Evolutionary conservation across 2,888 invertebrate genomes (phyloP).

Genomic region (Chironomus riparius): DNA sequence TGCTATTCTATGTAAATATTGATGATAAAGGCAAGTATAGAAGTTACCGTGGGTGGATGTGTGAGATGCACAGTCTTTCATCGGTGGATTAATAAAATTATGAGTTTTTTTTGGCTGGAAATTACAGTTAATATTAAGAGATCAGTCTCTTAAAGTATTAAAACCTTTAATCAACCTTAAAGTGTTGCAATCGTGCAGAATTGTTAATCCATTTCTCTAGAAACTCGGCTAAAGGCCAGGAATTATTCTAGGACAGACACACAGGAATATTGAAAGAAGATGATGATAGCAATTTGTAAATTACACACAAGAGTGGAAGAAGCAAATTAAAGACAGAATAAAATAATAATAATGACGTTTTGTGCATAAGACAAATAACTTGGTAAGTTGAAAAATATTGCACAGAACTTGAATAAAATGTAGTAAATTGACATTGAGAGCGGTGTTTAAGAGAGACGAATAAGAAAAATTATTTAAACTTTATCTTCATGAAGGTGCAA

Average conservation of each 20-base stretch:
- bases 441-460: neutral
- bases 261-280: slow-evolving; percentile 2
- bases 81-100: too few relatives aligned
- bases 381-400: neutral
- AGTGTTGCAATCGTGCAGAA: too few relatives aligned
- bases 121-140: too few relatives aligned
- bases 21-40: neutral
- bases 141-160: too few relatives aligned
- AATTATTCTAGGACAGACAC: neutral
- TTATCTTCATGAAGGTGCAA: too few relatives aligned
- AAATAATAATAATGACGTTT: neutral
- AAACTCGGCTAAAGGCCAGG: too few relatives aligned
- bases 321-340: too few relatives aligned
- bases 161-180: too few relatives aligned
- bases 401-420: neutral
- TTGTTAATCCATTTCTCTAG: too few relatives aligned
- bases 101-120: too few relatives aligned
- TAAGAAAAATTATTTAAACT: neutral
- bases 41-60: neutral
- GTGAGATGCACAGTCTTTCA: too few relatives aligned
- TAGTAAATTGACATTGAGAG: neutral
- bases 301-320: neutral
- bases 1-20: neutral
- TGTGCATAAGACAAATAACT: neutral
- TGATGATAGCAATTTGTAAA: slow-evolving; percentile 21